Evolutionary conservation across 2,113 vertebrate species (phyloP).

Genomic region (Raja brachyura): DNA sequence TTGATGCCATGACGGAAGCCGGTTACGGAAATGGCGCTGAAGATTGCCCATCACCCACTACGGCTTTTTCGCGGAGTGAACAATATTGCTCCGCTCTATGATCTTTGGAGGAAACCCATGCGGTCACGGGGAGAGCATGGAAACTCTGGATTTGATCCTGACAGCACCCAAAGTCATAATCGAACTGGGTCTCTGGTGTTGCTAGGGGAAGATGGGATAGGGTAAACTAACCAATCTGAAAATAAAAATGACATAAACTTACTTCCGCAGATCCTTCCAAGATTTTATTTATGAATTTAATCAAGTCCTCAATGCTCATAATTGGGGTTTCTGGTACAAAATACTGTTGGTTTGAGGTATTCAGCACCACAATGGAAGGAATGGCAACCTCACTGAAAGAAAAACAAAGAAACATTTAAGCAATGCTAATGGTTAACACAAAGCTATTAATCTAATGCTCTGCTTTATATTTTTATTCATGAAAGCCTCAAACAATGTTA

Average conservation of each 20-base stretch:
- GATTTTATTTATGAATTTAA: constrained; percentile 80
- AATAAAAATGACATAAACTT: constrained; percentile 41
- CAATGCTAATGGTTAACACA: background rate
- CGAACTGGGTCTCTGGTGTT: too few species aligned
- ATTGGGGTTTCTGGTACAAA: constrained; percentile 73
- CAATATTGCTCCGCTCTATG: too few species aligned
- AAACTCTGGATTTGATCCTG: too few species aligned
- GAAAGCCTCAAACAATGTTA: background rate
- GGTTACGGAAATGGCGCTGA: too few species aligned
- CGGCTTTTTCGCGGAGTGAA: too few species aligned
- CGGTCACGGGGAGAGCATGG: too few species aligned
- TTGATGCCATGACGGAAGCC: too few species aligned
- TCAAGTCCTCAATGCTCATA: constrained; percentile 75
- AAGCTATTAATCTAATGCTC: background rate
- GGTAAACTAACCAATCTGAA: background rate
- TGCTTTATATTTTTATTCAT: background rate
- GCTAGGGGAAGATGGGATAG: background rate
- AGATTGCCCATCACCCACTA: too few species aligned
- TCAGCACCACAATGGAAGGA: constrained; percentile 85
- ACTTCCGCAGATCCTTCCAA: constrained; percentile 85
- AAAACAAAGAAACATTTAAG: background rate
- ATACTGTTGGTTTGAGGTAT: constrained; percentile 96
- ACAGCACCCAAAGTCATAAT: too few species aligned
- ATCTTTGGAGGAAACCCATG: too few species aligned
- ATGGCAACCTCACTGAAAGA: constrained; percentile 75